Evolutionary conservation across 2,113 vertebrate genomes (phyloP).

Genomic region (Catagonus wagneri): DNA sequence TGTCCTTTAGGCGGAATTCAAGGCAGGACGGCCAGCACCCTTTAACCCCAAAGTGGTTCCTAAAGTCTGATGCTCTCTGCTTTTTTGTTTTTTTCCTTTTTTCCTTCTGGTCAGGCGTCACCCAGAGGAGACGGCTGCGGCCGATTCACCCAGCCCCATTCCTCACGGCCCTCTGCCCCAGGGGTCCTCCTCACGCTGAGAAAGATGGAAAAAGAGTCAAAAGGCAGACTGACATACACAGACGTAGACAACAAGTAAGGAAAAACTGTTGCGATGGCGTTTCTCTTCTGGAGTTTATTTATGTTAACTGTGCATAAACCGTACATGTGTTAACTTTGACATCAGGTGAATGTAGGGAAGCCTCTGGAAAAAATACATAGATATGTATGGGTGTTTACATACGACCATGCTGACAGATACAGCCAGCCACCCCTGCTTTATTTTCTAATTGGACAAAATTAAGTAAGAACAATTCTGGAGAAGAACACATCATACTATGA

Average conservation of each 20-base stretch:
- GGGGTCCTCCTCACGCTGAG: slow-evolving; percentile 49
- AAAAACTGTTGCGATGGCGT: background rate
- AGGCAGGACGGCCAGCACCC: slow-evolving; percentile 84
- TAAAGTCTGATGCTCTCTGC: slow-evolving; percentile 66
- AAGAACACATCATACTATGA: background rate
- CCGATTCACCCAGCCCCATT: slow-evolving; percentile 54
- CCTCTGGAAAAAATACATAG: background rate
- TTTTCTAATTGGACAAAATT: slow-evolving; percentile 24
- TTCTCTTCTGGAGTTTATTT: slow-evolving; percentile 24
- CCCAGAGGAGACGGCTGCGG: background rate
- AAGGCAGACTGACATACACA: background rate
- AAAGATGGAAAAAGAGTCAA: slow-evolving; percentile 44
- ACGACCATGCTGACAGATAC: background rate
- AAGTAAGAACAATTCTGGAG: slow-evolving; percentile 3
- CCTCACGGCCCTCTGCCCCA: slow-evolving; percentile 49
- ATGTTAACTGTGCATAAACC: background rate
- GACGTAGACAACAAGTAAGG: background rate
- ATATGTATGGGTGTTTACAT: background rate
- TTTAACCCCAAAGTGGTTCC: slow-evolving; percentile 89
- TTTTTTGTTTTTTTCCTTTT: background rate
- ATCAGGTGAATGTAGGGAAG: background rate
- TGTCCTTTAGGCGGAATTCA: slow-evolving; percentile 90
- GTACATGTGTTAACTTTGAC: background rate
- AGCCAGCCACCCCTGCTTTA: background rate
- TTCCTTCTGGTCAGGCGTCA: slow-evolving; percentile 34